phyloP scores from a whole-genome alignment of 2,888 invertebrate genomes.

The Tortricodes alternella region DNA sequence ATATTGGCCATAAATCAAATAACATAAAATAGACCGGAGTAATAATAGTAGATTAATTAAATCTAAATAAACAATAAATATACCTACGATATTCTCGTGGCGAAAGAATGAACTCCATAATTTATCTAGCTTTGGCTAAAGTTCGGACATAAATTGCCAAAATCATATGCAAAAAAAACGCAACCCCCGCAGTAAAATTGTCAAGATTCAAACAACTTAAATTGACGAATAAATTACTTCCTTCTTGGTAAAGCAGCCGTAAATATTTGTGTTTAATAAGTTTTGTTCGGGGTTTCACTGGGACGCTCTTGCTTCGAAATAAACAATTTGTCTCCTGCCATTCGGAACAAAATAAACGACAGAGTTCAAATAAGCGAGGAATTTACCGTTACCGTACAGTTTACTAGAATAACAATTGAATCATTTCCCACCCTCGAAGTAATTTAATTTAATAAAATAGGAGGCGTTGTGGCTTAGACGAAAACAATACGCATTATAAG shows the following conservation, averaged over 20 bases:
- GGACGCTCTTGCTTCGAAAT: neutral
- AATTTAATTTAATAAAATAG: constrained; percentile 1
- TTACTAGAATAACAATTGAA: constrained; percentile 4
- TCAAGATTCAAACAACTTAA: constrained; percentile 1
- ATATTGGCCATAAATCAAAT: too few relatives aligned
- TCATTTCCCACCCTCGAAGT: neutral
- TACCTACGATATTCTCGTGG: too few relatives aligned
- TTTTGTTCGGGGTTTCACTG: constrained; percentile 1
- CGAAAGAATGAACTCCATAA: neutral
- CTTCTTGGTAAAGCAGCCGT: neutral
- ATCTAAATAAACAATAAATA: too few relatives aligned
- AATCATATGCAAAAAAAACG: neutral
- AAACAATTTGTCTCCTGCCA: constrained; percentile 14
- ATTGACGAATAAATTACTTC: constrained; percentile 7
- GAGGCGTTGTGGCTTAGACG: neutral
- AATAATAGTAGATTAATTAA: too few relatives aligned
- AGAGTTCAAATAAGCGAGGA: neutral
- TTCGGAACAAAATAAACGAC: constrained; percentile 7
- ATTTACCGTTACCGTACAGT: neutral
- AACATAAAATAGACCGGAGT: too few relatives aligned
- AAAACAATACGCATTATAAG: neutral
- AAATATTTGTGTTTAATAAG: constrained; percentile 20
- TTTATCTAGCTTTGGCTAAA: neutral
- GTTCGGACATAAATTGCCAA: neutral
- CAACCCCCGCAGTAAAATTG: neutral